Evolutionary conservation across 2,888 invertebrate genomes (phyloP).

Genomic region (Metallyticus violacea): DNA sequence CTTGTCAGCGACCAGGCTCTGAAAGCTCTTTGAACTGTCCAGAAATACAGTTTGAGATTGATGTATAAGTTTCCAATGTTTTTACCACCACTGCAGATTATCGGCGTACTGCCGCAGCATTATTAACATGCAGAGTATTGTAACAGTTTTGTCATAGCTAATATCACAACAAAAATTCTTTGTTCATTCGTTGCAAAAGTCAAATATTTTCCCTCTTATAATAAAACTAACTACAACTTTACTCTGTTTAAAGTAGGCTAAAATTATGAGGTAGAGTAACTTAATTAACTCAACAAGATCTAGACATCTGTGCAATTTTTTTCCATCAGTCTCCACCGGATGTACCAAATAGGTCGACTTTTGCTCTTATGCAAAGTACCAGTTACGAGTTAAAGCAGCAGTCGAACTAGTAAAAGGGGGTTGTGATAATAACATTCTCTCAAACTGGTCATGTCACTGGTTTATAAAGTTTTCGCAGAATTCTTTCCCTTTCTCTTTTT

Average conservation of each 20-base stretch:
- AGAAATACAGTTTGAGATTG: too few species aligned
- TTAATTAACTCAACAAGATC: neutral
- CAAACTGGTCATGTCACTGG: neutral
- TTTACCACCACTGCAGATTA: too few species aligned
- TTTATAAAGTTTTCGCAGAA: neutral
- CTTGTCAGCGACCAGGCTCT: too few species aligned
- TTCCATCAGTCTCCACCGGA: neutral
- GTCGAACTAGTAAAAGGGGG: neutral
- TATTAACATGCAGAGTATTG: too few species aligned
- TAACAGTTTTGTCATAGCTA: too few species aligned
- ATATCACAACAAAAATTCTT: too few species aligned
- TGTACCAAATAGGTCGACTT: neutral
- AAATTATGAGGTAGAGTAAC: neutral
- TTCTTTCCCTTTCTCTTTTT: neutral
- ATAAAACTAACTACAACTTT: neutral
- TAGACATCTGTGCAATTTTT: neutral
- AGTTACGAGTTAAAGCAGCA: neutral
- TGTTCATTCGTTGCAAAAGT: too few species aligned
- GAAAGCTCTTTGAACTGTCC: too few species aligned
- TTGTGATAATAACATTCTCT: neutral
- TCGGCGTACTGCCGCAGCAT: too few species aligned
- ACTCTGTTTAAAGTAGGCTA: neutral
- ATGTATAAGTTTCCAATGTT: too few species aligned
- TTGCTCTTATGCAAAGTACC: neutral
- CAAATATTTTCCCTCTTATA: too few species aligned